phyloP scores from a whole-genome alignment of 1,140 invertebrate genomes.

The Formica exsecta region DNA sequence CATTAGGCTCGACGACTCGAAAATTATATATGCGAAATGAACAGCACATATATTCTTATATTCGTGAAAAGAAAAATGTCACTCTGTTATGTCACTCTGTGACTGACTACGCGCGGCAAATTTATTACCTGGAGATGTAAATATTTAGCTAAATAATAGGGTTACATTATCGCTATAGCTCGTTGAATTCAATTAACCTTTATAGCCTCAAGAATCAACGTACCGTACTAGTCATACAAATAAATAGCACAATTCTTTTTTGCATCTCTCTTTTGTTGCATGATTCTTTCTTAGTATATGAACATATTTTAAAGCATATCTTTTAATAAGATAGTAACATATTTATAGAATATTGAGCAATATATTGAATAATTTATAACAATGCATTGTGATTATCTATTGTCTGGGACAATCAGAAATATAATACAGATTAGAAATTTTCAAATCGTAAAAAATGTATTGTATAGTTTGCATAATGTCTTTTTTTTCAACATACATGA shows the following conservation, averaged over 20 bases:
- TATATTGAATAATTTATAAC: slow-evolving; percentile 12
- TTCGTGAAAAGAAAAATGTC: not conserved
- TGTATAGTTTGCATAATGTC: not conserved
- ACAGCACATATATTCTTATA: not conserved
- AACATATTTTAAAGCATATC: not conserved
- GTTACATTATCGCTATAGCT: not conserved
- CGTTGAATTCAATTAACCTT: slow-evolving; percentile 1
- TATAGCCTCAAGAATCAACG: not conserved
- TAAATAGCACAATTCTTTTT: not conserved
- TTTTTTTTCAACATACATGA: not conserved
- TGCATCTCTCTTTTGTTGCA: not conserved
- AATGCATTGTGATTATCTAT: slow-evolving; percentile 2
- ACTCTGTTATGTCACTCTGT: not conserved
- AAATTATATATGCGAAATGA: slow-evolving; percentile 37
- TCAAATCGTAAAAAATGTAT: not conserved
- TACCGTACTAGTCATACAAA: not conserved
- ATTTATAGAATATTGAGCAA: not conserved
- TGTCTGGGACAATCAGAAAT: not conserved
- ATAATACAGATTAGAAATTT: not conserved
- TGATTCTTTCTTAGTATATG: not conserved
- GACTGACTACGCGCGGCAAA: not conserved
- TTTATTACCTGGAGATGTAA: not conserved
- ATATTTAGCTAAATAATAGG: not conserved
- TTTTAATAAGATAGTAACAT: not conserved
- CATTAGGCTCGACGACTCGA: slow-evolving; percentile 56